Base-by-base conservation (phyloP, 1,140 invertebrate species). In the Neodiprion fabricii region DNA sequence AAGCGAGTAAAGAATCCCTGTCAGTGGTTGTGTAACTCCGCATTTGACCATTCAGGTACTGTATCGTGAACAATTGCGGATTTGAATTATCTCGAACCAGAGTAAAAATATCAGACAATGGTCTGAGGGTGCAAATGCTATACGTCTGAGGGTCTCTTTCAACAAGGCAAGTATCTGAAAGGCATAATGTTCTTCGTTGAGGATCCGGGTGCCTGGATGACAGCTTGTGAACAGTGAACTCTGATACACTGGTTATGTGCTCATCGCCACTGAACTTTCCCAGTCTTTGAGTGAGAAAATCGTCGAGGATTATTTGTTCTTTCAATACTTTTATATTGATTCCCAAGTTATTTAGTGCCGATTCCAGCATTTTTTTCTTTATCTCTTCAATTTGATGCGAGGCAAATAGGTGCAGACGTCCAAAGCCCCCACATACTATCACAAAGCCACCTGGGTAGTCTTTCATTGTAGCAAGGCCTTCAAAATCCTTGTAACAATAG, bases 81-180 rank as follows among this genome's bases (percentile, higher is more conserved):
- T 99, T 97, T 73, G 95, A 92, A 70, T 94, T 92, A 87, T 97
- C 94, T 69, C 98, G 90, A 71, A 99, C 92, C 72, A 99, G 89
- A 1, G 97, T 95, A 89, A 97, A 98, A 17, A 99, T 94, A 84
- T 97, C 95, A 73, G 92, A 92, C 9, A 99, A 87, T 1, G 97
- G 97, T 80, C 96, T 93, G 50, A 98, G 89, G 23, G 97, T 97
- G 78, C 92, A 94, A 76, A 98, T 94, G 80, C 93, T 95, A 86
- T 99, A 99, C 0, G 97, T 98, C 82, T 96, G 95, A 28, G 96
- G 96, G 90, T 99, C 98, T 81, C 98, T 91, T 90, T 99, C 98
- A 48, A 99, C 87, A 21, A 99, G 89, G 89, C 98, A 99, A 0
- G 94, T 95, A 87, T 99, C 98, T 0, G 97, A 97, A 0, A 99